Evolutionary conservation across 2,113 vertebrate genomes (phyloP), one percentile per base, ranked within the genome.

Genomic region (Perognathus longimembris): DNA sequence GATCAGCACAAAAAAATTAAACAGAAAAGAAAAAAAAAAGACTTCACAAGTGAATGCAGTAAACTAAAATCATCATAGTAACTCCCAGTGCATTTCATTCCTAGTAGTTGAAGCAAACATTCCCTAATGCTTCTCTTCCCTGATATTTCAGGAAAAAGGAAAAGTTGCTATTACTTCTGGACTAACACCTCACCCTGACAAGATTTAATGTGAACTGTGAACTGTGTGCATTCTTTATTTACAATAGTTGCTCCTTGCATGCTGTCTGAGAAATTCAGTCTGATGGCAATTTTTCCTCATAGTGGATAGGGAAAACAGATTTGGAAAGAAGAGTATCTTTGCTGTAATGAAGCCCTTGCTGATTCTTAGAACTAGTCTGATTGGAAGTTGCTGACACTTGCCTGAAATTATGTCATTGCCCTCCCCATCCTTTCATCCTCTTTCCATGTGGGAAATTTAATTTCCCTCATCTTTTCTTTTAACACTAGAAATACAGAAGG

Each of bases 211-310:
- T 85, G 71, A 82, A 45, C 26, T 77, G n/a, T 85, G n/a, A n/a
- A n/a, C n/a, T n/a, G 83, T 94, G 42, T 26, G 24, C 24, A 17
- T 66, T 67, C 76, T 34, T 2, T n/a, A 18, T 83, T 94, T 63
- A 81, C 45, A 70, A 76, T 36, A 24, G 83, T 66, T 2, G 0
- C n/a, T 81, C 5, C 83, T 74, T 54, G 45, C 32, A 26, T 32
- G 34, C 63, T 87, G 10, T 85, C 24, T 42, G 81, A 91, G 81
- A 91, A 91, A 78, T 77, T 69, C 59, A 70, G 20, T 57, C 71
- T 84, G 32, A 32, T 28, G 42, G 34, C 59, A 94, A 73, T 73
- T 57, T 61, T 26, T 38, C 91, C 79, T 90, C 64, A 64, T n/a
- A 50, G n/a, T 64, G 12, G 38, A 54, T 77, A 21, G 67, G 50